A percentile compares a stretch with the other conserved stretches of the same genome.
phyloP scores from a whole-genome alignment of 2,113 vertebrate species.

The Dipodomys spectabilis region DNA sequence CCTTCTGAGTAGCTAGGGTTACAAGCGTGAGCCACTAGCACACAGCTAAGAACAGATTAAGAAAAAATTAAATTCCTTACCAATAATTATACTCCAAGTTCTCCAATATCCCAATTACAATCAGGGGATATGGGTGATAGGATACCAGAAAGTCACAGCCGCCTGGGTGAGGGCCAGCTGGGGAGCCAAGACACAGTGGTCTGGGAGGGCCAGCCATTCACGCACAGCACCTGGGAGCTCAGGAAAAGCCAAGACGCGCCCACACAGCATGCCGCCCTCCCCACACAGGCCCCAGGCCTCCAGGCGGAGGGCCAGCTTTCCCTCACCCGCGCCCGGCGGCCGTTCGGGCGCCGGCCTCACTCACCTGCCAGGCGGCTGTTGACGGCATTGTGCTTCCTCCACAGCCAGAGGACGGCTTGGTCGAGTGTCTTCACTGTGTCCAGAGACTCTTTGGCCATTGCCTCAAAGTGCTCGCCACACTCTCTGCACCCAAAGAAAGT shows the following conservation, averaged over 20 bases:
- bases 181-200: background rate
- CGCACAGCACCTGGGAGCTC: background rate
- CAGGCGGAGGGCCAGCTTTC: too few species aligned
- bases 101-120: fast-evolving
- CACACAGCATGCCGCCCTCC: background rate
- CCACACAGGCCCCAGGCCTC: background rate
- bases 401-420: constrained; percentile 94
- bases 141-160: too few species aligned
- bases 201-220: background rate
- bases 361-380: constrained; percentile 92
- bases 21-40: too few species aligned
- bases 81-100: background rate
- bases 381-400: constrained; percentile 95
- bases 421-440: constrained; percentile 84
- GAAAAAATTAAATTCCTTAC: background rate
- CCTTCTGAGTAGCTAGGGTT: too few species aligned
- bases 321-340: too few species aligned
- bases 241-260: background rate
- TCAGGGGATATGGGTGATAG: background rate
- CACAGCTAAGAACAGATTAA: background rate
- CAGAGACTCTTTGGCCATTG: constrained; percentile 89
- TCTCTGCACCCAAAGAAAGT: constrained; percentile 95
- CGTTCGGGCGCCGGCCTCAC: background rate
- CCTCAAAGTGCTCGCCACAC: constrained; percentile 93
- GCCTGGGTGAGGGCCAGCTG: background rate